Percentiles rank a stretch among this genome's conserved stretches.
Conservation (phyloP, 2,888 invertebrate genomes). For the Plebejus anna region DNA sequence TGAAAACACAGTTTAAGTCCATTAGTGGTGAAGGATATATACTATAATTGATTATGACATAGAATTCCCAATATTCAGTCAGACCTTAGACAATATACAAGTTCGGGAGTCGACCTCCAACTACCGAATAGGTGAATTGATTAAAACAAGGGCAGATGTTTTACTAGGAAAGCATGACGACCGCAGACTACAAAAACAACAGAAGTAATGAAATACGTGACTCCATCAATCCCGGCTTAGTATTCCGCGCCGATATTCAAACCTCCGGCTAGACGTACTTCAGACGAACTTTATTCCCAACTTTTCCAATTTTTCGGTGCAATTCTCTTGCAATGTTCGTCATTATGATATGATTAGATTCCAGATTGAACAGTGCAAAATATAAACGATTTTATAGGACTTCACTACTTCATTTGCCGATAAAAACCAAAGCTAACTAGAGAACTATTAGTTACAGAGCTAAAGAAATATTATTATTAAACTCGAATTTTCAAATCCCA, state of each 20-base stretch:
- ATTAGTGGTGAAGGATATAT: too few species aligned
- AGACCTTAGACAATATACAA: too few species aligned
- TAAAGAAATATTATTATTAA: background rate
- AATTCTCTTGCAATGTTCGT: background rate
- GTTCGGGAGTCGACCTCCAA: background rate
- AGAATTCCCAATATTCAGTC: too few species aligned
- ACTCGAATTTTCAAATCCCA: background rate
- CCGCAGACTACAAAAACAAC: conserved; percentile 19
- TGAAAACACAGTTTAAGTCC: too few species aligned
- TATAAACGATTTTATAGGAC: background rate
- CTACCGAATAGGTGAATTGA: background rate
- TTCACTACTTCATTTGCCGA: background rate
- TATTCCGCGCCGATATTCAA: conserved; percentile 20
- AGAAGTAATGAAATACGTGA: conserved; percentile 25
- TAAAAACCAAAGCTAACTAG: background rate
- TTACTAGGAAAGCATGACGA: background rate
- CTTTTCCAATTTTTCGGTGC: conserved; percentile 17
- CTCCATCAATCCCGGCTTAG: conserved; percentile 10
- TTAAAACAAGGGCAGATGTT: background rate
- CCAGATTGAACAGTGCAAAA: background rate
- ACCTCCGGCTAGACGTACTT: conserved; percentile 14
- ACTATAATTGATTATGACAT: too few species aligned
- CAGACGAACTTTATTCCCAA: background rate
- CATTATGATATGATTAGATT: background rate
- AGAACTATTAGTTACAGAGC: background rate